Percentiles rank a stretch among this genome's conserved stretches.
Conservation (phyloP, 2,113 vertebrate genomes). For the Oreochromis aureus region DNA sequence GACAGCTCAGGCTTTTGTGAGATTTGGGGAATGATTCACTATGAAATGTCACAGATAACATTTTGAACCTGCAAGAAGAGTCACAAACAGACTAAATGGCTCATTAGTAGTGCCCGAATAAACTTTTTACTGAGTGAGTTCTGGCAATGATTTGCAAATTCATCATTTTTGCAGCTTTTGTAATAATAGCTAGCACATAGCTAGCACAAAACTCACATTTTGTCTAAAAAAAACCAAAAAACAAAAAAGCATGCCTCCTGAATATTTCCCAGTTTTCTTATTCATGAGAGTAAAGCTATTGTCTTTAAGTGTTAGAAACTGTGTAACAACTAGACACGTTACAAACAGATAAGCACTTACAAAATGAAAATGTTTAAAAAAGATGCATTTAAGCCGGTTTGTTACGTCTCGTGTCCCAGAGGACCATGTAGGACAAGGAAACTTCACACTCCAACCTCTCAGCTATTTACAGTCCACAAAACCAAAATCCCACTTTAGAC, state of each 20-base stretch:
- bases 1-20: neutral
- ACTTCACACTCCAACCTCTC: neutral
- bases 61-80: neutral
- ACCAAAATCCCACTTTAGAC: neutral
- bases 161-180: neutral
- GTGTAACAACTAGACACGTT: neutral
- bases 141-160: neutral
- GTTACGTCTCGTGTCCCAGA: neutral
- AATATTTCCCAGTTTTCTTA: neutral
- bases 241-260: neutral
- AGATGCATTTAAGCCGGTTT: neutral
- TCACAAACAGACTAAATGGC: neutral
- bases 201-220: neutral
- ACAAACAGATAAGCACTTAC: neutral
- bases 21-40: neutral
- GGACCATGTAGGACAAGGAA: neutral
- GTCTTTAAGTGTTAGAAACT: neutral
- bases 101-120: accelerated
- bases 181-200: neutral
- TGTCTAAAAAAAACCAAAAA: neutral
- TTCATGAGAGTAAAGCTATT: accelerated
- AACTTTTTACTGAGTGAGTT: neutral
- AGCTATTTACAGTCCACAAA: conserved; percentile 7
- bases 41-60: neutral
- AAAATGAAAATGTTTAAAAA: neutral